Base-by-base conservation (phyloP, 2,797 vertebrate genomes). In the Allobates femoralis region DNA sequence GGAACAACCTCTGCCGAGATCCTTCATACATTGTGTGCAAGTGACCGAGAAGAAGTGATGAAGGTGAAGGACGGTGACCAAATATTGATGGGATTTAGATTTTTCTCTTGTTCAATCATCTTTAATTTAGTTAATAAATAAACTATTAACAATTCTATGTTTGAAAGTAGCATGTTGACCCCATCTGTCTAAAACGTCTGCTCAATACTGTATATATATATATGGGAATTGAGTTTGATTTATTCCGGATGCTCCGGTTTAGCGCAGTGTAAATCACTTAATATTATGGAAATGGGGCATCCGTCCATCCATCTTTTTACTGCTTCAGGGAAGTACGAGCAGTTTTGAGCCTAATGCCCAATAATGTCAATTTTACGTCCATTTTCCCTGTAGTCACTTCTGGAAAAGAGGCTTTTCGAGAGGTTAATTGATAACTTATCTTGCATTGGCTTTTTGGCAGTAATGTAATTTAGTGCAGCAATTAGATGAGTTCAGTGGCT, bases 381-480 rank as follows among this genome's bases (percentile, higher is more conserved):
- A 21, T 26, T 78, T 60, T 21, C 58, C 78, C 34, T 46, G 58
- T 30, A 64, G 56, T 62, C 56, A 55, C 53, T 32, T 34, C 56
- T 62, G 37, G 21, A 69, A 55, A 73, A 28, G 23, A 41, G 34
- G 21, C 30, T 73, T 82, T 73, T 82, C 19, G 11, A 16, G 83
- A 84, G 71, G 41, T 84, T 76, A 84, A 84, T 84, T 76, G 83
- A 76, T 84, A 66, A 46, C 55, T 84, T 60, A 46, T 30, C 16
- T 66, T n/a, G 41, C 56, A 32, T 51, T 64, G 56, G 51, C 80
- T 73, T 82, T 69, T 67, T 56, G 28, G 60, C 50, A 18, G 74
- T 85, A 78, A 85, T 85, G 74, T 66, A 66, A 85, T 84, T 84
- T 77, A 34, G 46, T 66, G 74, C 83, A 18, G 11, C 83, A 67